Evolutionary conservation across 2,888 invertebrate species (phyloP), one percentile per base, ranked within the genome.

Genomic region (Melanchra persicariae): DNA sequence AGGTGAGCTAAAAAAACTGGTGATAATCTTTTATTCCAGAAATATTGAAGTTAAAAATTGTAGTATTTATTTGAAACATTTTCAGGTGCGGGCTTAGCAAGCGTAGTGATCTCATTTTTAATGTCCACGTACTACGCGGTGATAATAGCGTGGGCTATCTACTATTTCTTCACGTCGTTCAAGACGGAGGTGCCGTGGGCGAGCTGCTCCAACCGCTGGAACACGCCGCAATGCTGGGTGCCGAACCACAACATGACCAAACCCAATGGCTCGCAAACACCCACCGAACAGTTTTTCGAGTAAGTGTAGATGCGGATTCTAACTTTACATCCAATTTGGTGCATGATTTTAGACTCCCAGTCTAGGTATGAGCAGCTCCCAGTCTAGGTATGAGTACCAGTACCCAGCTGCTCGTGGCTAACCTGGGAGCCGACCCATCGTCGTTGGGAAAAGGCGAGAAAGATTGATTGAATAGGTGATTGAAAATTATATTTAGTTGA

Each of bases 91-190:
- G 99, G 99, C 73, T 96, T 99, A 86, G 98, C 99, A 75, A 99
- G 98, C 92, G 99, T 99, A 81, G 97, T 99, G 91, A 98, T 99
- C 92, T 99, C 99, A 83, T 99, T 99, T 95, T 96, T 99, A 90
- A 98, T 99, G 97, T 98, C 99, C 84, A 98, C 99, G 65, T 99
- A 99, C 94, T 99, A 99, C 94, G 99, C 98, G 93, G 98, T 99
- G 85, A 98, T 99, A 92, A 99, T 99, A 93, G 98, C 98, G 76
- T 99, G 99, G 97, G 98, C 98, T 66, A 98, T 99, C 88, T 99
- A 98, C 93, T 99, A 99, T 94, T 98, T 99, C 93, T 98, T 98
- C 93, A 98, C 98, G 74, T 98, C 99, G 40, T 98, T 99, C 91
- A 98, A 98, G 91, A 97, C 98, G 57, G 97, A 98, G 83, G 97